Evolutionary conservation across 1,140 invertebrate genomes (phyloP), one percentile per base, ranked within the genome.

Genomic region (Sminthurides bifidus): DNA sequence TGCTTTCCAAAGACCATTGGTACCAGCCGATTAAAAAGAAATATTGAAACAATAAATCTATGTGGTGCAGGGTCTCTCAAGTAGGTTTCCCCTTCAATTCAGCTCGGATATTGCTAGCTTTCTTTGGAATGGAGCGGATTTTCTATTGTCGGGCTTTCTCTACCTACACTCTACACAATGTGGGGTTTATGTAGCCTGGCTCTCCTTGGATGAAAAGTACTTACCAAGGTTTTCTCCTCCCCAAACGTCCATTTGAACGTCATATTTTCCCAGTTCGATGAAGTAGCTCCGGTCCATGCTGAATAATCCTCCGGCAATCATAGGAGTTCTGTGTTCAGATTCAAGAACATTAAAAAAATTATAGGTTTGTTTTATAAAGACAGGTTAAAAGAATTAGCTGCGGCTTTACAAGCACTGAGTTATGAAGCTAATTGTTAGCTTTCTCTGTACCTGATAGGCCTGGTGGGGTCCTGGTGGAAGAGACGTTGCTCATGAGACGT

Each of bases 241-340:
- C 93, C 93, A 97, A 8, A 97, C 89, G 69, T 96, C 91, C 90
- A 97, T 94, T 67, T 87, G 86, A 37, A 29, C 17, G 73, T 49
- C 94, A 72, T 98, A 98, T 67, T 92, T 92, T 41, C 93, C 93
- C 10, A 98, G 77, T 67, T 87, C 85, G 63, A 87, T 85, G 73
- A 98, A 98, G 73, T 92, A 97, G 3, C 79, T 74, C 66, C 86
- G 84, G 68, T 87, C 81, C 69, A 97, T 96, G 50, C 91, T 86
- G 72, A 98, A 96, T 8, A 98, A 75, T 1, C 93, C 92, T 0
- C 94, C 79, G 29, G 77, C 64, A 37, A 61, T 61, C 52, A 94
- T 94, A 0, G 92, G 92, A 0, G 91, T 92, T 65, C 78, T 79
- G 65, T 50, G 64, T 10, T n/a, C 33, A 35, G n/a, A 35, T 35